phyloP scores from a whole-genome alignment of 2,113 vertebrate genomes.

The Callopanchax toddi region DNA sequence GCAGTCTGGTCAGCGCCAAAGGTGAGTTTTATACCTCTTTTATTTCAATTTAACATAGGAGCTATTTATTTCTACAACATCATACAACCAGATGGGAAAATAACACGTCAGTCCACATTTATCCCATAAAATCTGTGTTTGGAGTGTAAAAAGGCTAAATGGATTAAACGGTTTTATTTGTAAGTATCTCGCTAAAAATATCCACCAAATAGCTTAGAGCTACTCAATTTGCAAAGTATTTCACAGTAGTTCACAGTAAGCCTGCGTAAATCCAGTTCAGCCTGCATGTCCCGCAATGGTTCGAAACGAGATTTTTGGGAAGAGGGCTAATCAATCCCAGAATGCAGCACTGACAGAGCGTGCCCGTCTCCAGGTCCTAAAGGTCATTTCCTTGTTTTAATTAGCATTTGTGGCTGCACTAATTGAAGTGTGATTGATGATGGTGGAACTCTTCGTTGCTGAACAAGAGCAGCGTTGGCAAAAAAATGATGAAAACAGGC shows the following conservation, averaged over 20 bases:
- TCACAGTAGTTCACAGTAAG: conserved; percentile 3
- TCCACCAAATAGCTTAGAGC: background rate
- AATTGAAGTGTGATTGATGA: conserved; percentile 80
- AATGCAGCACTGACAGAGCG: conserved; percentile 61
- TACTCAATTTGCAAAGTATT: conserved; percentile 6
- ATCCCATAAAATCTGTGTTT: conserved; percentile 16
- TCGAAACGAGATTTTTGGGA: conserved; percentile 22
- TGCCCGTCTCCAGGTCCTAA: conserved; percentile 68
- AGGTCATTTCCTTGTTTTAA: conserved; percentile 80
- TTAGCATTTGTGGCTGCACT: conserved; percentile 70
- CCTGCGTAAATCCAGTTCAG: background rate
- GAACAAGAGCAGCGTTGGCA: conserved; percentile 48
- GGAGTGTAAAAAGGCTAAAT: background rate
- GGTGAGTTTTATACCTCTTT: conserved; percentile 84
- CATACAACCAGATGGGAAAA: background rate
- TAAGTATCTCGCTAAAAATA: conserved; percentile 15
- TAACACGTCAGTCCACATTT: background rate
- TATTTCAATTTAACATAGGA: too few relatives aligned
- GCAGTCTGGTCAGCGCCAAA: conserved; percentile 91
- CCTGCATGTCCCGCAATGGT: conserved; percentile 3
- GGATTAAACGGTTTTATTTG: background rate
- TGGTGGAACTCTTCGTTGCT: conserved; percentile 37
- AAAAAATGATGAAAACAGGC: conserved; percentile 39
- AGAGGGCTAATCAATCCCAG: conserved; percentile 69
- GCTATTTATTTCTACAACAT: background rate